phyloP scores from a whole-genome alignment of 1,140 invertebrate genomes.

The Nymphalis io region DNA sequence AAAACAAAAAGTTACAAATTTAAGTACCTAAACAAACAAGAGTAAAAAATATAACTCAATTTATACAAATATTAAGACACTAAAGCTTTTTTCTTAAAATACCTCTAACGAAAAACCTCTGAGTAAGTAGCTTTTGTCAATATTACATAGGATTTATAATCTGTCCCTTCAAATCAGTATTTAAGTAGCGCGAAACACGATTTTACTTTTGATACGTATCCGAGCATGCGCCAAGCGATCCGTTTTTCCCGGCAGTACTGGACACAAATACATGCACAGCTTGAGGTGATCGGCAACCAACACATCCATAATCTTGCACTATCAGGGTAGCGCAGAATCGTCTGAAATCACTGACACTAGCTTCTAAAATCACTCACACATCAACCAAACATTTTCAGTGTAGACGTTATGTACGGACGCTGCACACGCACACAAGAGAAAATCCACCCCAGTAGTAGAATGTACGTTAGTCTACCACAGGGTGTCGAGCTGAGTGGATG shows the following conservation, averaged over 20 bases:
- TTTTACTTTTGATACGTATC: conserved; percentile 53
- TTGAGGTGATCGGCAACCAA: conserved; percentile 54
- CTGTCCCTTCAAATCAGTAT: conserved; percentile 54
- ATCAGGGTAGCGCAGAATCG: conserved; percentile 47
- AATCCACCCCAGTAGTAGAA: conserved; percentile 52
- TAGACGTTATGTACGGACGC: conserved; percentile 40
- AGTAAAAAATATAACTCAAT: not conserved
- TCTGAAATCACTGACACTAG: conserved; percentile 60
- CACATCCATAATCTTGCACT: conserved; percentile 49
- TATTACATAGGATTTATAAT: conserved; percentile 34
- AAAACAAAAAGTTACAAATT: no score
- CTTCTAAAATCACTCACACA: conserved; percentile 57
- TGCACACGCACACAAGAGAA: conserved; percentile 49
- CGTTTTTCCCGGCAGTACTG: conserved; percentile 46
- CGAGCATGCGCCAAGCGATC: conserved; percentile 52
- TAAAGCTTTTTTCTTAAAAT: not conserved
- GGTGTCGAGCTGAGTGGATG: conserved; percentile 38
- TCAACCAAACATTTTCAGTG: conserved; percentile 28
- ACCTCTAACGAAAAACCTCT: not conserved
- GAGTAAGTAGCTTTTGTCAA: conserved; percentile 1
- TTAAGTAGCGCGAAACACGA: conserved; percentile 61
- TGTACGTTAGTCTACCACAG: conserved; percentile 56
- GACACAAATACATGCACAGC: conserved; percentile 44
- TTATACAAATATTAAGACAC: not conserved
- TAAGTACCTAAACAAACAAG: no score